Evolutionary conservation across 2,888 invertebrate genomes (phyloP), one percentile per base, ranked within the genome.

Genomic region (Amaurobius ferox): DNA sequence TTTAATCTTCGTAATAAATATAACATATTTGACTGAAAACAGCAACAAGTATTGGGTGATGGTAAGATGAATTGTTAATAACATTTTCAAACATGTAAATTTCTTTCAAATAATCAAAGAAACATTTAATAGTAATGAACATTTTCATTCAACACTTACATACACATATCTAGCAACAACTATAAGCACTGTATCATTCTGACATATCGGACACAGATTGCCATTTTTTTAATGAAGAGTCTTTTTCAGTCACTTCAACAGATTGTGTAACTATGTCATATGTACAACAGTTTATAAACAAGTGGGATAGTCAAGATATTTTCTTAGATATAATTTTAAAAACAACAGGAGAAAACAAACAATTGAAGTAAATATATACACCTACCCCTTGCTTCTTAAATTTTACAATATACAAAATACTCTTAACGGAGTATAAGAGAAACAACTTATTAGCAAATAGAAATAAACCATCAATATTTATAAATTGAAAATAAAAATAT

Each of bases 61-160:
- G 23, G 23, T 7, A n/a, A 23, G 55, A 55, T 1, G 9, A 44
- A 44, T 44, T 2, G 16, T 2, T 44, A n/a, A 16, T 55, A 55
- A 55, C 55, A 55, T 23, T 44, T 55, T 35, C 3, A 55, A 55
- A 55, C 55, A 55, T 55, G 2, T 23, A 55, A 55, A 55, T 55
- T 55, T 55, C 23, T 55, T 44, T 55, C 23, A 55, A 55, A 55
- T 23, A 55, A 55, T 23, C 2, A 16, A 3, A 16, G 55, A 55
- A 5, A 55, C 55, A 55, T 55, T 44, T 16, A 44, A 13, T 9
- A 11, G 16, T 23, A 55, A n/a, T n/a, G n/a, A n/a, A 16, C 7
- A 23, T 55, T 1, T 23, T 16, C 23, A 55, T 23, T 55, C 16
- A 19, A 55, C 55, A 55, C 16, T 44, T 16, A 7, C 7, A 23